Base-by-base conservation (phyloP, 2,797 vertebrate genomes). In the Myotis findleyi region DNA sequence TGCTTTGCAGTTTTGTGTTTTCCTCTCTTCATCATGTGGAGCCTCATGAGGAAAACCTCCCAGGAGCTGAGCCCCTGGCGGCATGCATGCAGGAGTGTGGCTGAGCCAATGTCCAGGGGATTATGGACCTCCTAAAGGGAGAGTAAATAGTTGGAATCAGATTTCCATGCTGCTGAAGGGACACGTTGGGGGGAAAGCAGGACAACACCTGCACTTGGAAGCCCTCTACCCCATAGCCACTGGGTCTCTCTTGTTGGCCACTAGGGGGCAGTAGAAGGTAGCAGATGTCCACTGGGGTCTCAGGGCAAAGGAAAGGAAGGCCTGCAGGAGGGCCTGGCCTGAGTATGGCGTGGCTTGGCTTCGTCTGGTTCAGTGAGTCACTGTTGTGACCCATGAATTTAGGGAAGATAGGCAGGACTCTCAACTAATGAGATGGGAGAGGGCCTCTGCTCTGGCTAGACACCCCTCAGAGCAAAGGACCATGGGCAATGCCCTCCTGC, bases 241-340 rank as follows among this genome's bases (percentile, higher is more conserved):
- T 6, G 38, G 89, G 55, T 3, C 41, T 82, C 47, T 25, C 6
- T n/a, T 18, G 2, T 25, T 0, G 0, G 73, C 91, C 91, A 10
- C 85, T 8, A 73, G 91, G 93, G 83, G 95, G 96, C 94, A 96
- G 88, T 86, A 96, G 81, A 81, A 72, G 89, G 85, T 44, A 64
- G 81, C n/a, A 55, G 86, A 93, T 6, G 0, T 25, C 25, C 12
- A 3, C 14, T 6, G 1, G 11, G 53, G 71, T 9, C 14, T 84
- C 49, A 49, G 38, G 33, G 66, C 20, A 16, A 25, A 69, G 25
- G 44, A 44, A 12, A 49, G 23, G 12, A 4, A 16, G 47, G 21
- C 2, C 57, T 30, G 4, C 8, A 23, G 59, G 30, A 68, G 49
- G 25, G n/a, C 49, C 83, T 33, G 57, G 57, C 7, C 18, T 4